A percentile compares a stretch with the other conserved stretches of the same genome.
These are phyloP conservation scores for Dendrocopos noguchii DNA, from an alignment of 2,113 vertebrate genomes.

Conservation along the genomic window DNA sequence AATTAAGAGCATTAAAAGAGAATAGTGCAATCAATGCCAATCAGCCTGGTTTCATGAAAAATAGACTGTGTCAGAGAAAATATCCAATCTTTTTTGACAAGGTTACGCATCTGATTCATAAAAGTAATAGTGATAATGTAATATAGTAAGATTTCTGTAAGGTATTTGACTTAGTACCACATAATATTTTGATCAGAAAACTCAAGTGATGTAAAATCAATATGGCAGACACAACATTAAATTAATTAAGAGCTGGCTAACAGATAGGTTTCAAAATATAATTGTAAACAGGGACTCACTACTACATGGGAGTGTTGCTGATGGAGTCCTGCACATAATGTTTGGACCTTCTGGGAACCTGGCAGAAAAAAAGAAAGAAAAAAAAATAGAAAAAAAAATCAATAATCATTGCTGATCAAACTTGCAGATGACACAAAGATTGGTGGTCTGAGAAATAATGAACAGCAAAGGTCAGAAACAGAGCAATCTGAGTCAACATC, in stretches of 20 bases:
- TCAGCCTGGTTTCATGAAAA: conserved; percentile 25
- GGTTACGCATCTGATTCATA: conserved; percentile 36
- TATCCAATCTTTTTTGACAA: conserved; percentile 32
- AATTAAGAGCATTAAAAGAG: conserved; percentile 7
- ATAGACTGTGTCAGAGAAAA: conserved; percentile 18
- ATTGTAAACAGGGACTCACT: not conserved
- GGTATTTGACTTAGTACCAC: conserved; percentile 5
- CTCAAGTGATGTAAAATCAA: conserved; percentile 50
- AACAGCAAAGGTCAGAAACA: conserved; percentile 37
- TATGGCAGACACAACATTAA: conserved; percentile 23
- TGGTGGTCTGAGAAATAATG: conserved; percentile 37
- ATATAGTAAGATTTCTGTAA: conserved; percentile 46
- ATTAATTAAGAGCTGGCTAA: conserved; percentile 33
- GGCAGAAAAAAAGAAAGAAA: not conserved
- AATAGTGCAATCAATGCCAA: conserved; percentile 47
- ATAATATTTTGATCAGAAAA: conserved; percentile 21
- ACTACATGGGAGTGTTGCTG: not conserved
- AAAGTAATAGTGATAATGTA: conserved; percentile 40
- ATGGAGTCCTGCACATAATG: not conserved
- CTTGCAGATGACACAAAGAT: conserved; percentile 54
- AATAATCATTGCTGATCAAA: conserved; percentile 25
- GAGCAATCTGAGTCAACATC: not conserved
- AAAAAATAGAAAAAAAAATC: not conserved
- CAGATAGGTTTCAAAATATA: conserved; percentile 38
- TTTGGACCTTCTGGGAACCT: not conserved